Percentiles rank a stretch among this genome's conserved stretches.
Conservation (phyloP, 30 jellyfish, hydroid and myxozoan species). For the Sanderia malayensis region DNA sequence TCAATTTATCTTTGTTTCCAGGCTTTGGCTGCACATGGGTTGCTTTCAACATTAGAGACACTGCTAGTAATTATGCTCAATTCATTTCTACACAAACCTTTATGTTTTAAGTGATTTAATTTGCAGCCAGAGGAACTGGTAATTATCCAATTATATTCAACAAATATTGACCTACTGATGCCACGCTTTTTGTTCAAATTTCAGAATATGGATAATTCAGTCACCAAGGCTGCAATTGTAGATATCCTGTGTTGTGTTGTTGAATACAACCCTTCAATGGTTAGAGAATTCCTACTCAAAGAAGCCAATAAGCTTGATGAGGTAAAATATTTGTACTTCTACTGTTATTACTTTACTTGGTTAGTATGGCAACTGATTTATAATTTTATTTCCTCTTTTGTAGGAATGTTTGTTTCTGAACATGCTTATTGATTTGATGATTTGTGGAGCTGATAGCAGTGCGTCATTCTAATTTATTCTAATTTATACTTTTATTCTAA, state of each 20-base stretch:
- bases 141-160: too few species aligned
- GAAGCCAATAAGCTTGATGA: slow-evolving; percentile 85
- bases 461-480: background rate
- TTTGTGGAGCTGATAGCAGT: slow-evolving; percentile 74
- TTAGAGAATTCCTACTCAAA: slow-evolving; percentile 66
- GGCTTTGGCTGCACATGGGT: slow-evolving; percentile 78
- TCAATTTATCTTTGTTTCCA: background rate
- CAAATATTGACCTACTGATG: too few species aligned
- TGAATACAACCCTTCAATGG: slow-evolving; percentile 88
- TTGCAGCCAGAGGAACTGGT: too few species aligned
- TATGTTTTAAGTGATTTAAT: too few species aligned
- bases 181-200: slow-evolving; percentile 14
- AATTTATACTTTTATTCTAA: background rate
- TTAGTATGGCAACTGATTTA: too few species aligned
- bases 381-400: background rate
- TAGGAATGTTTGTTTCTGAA: slow-evolving; percentile 74
- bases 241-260: slow-evolving; percentile 80
- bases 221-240: slow-evolving; percentile 71
- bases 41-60: slow-evolving; percentile 63
- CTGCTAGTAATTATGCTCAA: slow-evolving; percentile 60
- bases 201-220: slow-evolving; percentile 79
- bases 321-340: slow-evolving; percentile 60
- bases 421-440: slow-evolving; percentile 67
- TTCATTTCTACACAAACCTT: too few species aligned
- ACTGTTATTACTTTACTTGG: too few species aligned